Base-by-base conservation (phyloP, 2,113 vertebrate species). In the Empidonax traillii region DNA sequence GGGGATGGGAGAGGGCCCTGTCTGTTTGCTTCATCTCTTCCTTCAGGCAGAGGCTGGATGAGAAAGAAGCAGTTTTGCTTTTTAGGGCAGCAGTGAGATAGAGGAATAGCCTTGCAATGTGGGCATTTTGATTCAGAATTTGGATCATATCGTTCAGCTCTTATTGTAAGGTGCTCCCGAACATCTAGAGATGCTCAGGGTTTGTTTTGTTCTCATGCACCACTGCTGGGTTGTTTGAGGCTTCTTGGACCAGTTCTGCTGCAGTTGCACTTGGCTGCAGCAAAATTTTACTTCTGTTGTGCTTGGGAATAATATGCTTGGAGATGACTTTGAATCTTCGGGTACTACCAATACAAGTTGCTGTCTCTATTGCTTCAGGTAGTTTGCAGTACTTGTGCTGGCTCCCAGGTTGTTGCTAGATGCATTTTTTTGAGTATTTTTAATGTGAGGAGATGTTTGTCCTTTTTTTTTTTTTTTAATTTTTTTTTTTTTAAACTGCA, bases 321-420 rank as follows among this genome's bases (percentile, higher is more conserved):
- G 66, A 30, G 41, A 27, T 47, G 16, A 11, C 31, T 76, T 62
- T n/a, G n/a, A 33, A 24, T 55, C 41, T 80, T 78, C 53, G 20
- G 18, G 25, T 61, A 8, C 18, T 8, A 53, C 11, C 43, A 30
- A 1, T 4, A 1, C 2, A 20, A n/a, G 31, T 59, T 67, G n/a
- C 31, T 85, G 27, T 52, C 7, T 77, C 33, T 66, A 3, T 17
- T 84, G 19, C 83, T 85, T 86, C n/a, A 17, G 53, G 39, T 37
- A 52, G n/a, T 49, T 73, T 63, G 28, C 22, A 27, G 47, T 8
- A 11, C 39, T 39, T 28, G 8, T 71, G 33, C 65, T 63, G 17
- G 31, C 35, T 63, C 56, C n/a, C 35, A 37, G 24, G 16, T 67
- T 52, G 41, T 31, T 73, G 18, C 24, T 62, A 44, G 47, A 47